Percentiles rank a stretch among this genome's conserved stretches.
These are phyloP conservation scores for Drosophila paracracens DNA, from an alignment of 2,888 invertebrate genomes.

Conservation along the genomic window DNA sequence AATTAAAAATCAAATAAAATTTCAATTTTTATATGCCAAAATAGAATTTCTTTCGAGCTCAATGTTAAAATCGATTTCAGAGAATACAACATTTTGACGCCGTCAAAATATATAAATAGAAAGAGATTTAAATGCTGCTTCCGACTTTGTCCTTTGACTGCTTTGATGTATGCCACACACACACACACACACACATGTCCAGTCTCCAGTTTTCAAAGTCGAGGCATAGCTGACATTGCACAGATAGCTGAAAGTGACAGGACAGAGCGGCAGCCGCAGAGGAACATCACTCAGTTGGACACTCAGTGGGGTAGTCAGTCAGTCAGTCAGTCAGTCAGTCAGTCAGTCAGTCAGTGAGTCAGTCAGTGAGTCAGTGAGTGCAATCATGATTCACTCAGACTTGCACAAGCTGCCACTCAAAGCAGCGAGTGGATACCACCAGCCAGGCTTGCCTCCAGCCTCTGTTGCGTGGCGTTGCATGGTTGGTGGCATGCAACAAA, in stretches of 20 bases:
- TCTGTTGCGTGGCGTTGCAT: not conserved
- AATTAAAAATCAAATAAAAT: not conserved
- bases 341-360: conserved; percentile 22
- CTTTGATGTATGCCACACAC: not conserved
- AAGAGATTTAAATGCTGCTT: not conserved
- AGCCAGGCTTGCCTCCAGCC: conserved; percentile 30
- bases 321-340: conserved; percentile 27
- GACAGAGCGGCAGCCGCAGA: conserved; percentile 10
- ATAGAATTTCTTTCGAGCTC: too few relatives aligned
- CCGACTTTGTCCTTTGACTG: not conserved
- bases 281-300: conserved; percentile 46
- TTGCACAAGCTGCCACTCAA: conserved; percentile 65
- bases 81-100: not conserved
- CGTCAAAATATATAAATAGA: not conserved
- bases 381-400: conserved; percentile 55
- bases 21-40: not conserved
- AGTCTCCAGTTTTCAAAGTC: not conserved
- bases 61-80: not conserved
- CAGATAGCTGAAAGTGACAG: conserved; percentile 22
- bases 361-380: conserved; percentile 22
- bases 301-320: conserved; percentile 37
- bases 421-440: conserved; percentile 1
- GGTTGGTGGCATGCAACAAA: conserved; percentile 39
- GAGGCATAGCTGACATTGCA: not conserved
- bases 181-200: not conserved